phyloP scores from a whole-genome alignment of 2,797 vertebrate genomes.

The Clamator glandarius region DNA sequence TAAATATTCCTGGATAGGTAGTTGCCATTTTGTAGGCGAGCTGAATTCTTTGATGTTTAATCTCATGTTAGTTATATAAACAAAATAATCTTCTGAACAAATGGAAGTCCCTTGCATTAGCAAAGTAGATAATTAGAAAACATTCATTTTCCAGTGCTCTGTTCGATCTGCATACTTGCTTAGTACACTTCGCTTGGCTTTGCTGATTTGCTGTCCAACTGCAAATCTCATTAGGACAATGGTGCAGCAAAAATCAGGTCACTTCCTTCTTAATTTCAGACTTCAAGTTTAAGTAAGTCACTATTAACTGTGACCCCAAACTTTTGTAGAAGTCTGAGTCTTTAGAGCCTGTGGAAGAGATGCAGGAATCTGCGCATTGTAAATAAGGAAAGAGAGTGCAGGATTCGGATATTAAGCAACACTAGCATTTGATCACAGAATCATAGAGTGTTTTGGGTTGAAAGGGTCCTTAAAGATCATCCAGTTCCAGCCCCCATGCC shows the following conservation, averaged over 20 bases:
- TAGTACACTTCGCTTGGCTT: not conserved
- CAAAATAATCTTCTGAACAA: conserved; percentile 88
- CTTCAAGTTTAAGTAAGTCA: not conserved
- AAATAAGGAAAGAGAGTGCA: not conserved
- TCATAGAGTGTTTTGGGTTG: too few relatives aligned
- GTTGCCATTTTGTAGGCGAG: not conserved
- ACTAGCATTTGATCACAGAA: not conserved
- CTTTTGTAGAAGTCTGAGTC: not conserved
- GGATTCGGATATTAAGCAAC: not conserved
- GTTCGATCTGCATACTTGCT: not conserved
- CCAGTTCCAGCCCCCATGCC: too few relatives aligned
- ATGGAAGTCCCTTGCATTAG: conserved; percentile 82
- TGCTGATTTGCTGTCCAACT: not conserved
- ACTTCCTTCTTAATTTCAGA: not conserved
- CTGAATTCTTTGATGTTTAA: conserved; percentile 81
- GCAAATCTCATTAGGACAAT: not conserved
- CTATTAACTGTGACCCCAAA: not conserved
- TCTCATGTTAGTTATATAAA: conserved; percentile 81
- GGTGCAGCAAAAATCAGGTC: not conserved
- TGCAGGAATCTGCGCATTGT: not conserved
- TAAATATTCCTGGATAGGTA: conserved; percentile 75
- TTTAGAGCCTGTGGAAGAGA: not conserved
- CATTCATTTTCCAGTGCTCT: not conserved
- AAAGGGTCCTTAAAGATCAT: too few relatives aligned
- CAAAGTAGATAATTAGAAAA: not conserved